A percentile compares a stretch with the other conserved stretches of the same genome.
These are phyloP conservation scores for Drosophila persimilis DNA, from an alignment of 1,140 invertebrate species.

Conservation along the genomic window DNA sequence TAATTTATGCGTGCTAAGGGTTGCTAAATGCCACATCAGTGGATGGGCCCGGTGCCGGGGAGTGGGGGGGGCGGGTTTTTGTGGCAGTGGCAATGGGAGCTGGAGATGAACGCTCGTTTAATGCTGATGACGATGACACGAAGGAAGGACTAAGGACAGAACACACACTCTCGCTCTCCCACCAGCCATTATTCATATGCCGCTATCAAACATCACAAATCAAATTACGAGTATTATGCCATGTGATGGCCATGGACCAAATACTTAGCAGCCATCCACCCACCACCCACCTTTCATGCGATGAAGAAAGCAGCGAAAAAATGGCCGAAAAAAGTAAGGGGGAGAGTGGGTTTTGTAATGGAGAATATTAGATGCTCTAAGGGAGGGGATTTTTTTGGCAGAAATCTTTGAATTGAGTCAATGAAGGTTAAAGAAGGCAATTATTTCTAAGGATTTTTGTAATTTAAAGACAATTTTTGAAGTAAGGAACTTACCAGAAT, in stretches of 20 bases:
- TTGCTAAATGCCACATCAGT: slow-evolving; percentile 69
- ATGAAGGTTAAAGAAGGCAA: no score
- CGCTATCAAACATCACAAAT: slow-evolving; percentile 82
- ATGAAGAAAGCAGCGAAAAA: background rate
- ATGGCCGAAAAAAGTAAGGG: background rate
- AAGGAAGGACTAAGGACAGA: slow-evolving; percentile 34
- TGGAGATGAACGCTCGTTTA: slow-evolving; percentile 58
- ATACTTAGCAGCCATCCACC: slow-evolving; percentile 11
- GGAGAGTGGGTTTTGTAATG: no score
- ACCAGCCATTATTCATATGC: slow-evolving; percentile 73
- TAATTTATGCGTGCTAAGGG: slow-evolving; percentile 82
- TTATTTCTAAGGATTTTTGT: no score
- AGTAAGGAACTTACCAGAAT: no score
- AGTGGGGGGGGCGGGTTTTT: background rate
- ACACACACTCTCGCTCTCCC: slow-evolving; percentile 38
- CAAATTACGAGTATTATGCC: slow-evolving; percentile 72
- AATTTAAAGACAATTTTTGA: no score
- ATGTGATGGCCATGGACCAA: slow-evolving; percentile 61
- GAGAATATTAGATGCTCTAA: no score
- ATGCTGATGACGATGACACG: slow-evolving; percentile 76
- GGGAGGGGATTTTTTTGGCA: no score
- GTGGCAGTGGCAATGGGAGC: slow-evolving; percentile 20
- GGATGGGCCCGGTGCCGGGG: slow-evolving; percentile 27
- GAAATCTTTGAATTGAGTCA: no score
- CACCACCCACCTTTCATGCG: slow-evolving; percentile 4